Evolutionary conservation across 2,888 invertebrate genomes (phyloP).

Genomic region (Drosophila silvestris): DNA sequence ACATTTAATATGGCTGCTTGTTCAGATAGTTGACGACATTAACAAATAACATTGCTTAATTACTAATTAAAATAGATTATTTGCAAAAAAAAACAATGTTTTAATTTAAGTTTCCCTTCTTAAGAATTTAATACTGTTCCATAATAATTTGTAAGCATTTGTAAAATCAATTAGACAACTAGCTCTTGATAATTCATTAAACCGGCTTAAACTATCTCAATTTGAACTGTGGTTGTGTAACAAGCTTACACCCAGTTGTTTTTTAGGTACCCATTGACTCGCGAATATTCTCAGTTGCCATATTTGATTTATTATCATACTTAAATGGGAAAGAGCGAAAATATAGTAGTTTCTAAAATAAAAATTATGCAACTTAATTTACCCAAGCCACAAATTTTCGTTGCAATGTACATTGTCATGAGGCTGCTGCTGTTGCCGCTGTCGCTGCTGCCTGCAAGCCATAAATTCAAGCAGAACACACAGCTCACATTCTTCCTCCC

Average conservation of each 20-base stretch:
- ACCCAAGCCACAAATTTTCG: constrained; percentile 62
- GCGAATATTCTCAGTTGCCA: constrained; percentile 37
- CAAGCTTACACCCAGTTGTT: background rate
- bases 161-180: background rate
- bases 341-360: constrained; percentile 27
- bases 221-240: background rate
- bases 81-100: background rate
- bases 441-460: constrained; percentile 57
- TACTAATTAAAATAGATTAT: background rate
- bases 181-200: background rate
- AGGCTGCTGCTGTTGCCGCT: constrained; percentile 38
- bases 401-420: constrained; percentile 63
- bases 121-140: background rate
- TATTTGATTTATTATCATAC: constrained; percentile 59
- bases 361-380: constrained; percentile 69
- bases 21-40: background rate
- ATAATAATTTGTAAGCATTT: background rate
- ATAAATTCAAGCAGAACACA: constrained; percentile 55
- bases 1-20: background rate
- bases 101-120: background rate
- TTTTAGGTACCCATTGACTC: constrained; percentile 31
- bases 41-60: background rate
- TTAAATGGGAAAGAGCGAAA: constrained; percentile 38
- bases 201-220: background rate
- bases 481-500: background rate